phyloP scores from a whole-genome alignment of 2,113 vertebrate species.

The Pardalotus punctatus region DNA sequence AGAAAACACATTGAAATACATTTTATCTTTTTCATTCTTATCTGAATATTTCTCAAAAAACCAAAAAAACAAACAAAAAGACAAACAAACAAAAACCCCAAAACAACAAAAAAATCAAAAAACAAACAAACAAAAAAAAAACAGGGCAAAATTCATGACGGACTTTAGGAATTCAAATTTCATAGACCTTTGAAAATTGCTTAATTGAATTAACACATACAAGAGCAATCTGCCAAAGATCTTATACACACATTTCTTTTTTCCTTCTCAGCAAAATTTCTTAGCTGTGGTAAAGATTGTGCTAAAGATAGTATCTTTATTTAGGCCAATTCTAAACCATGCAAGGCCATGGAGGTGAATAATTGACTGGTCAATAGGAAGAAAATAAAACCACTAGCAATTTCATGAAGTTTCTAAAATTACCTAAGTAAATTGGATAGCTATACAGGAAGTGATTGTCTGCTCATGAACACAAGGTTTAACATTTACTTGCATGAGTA shows the following conservation, averaged over 20 bases:
- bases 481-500: not conserved
- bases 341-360: not conserved
- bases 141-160: not conserved
- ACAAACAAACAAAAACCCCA: no score
- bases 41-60: not conserved
- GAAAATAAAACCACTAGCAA: not conserved
- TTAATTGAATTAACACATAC: not conserved
- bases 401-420: not conserved
- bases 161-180: not conserved
- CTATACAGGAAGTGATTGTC: not conserved
- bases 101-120: no score
- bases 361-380: not conserved
- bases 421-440: not conserved
- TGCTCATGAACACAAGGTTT: not conserved
- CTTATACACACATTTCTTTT: not conserved
- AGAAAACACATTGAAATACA: not conserved
- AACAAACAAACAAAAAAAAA: not conserved
- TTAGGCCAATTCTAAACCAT: not conserved
- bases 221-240: not conserved
- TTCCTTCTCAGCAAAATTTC: not conserved
- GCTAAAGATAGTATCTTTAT: not conserved
- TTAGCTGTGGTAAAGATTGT: not conserved
- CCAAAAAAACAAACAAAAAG: not conserved
- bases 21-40: not conserved
- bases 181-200: not conserved